phyloP scores from a whole-genome alignment of 2,888 invertebrate species.

The Calephelis perditalis region DNA sequence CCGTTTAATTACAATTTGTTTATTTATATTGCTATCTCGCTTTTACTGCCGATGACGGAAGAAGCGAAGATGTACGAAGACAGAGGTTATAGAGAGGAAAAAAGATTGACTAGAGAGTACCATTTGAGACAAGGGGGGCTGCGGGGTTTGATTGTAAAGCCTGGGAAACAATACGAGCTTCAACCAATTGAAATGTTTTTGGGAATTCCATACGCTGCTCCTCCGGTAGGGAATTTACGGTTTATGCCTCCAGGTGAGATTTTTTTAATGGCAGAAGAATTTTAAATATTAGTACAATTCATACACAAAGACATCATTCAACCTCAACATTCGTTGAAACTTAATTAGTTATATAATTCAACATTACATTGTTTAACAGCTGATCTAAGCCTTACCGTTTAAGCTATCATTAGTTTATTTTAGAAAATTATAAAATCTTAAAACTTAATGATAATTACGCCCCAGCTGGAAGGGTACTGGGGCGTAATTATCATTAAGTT shows the following conservation, averaged over 20 bases:
- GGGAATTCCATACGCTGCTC: slow-evolving; percentile 90
- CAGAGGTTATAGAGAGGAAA: slow-evolving; percentile 54
- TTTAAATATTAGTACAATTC: too few species aligned
- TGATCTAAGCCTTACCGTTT: too few species aligned
- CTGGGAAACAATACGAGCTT: slow-evolving; percentile 79
- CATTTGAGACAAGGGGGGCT: slow-evolving; percentile 82
- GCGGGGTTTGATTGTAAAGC: slow-evolving; percentile 82
- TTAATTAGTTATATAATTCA: too few species aligned
- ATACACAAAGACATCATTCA: too few species aligned
- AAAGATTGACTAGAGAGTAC: slow-evolving; percentile 78
- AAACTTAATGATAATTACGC: too few species aligned
- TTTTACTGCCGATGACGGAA: slow-evolving; percentile 62
- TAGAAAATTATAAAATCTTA: too few species aligned
- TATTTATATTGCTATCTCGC: slow-evolving; percentile 70
- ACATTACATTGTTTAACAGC: too few species aligned
- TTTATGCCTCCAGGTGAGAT: slow-evolving; percentile 89
- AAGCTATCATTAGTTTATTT: too few species aligned
- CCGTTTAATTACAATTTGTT: slow-evolving; percentile 65
- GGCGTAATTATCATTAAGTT: too few species aligned
- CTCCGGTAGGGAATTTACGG: slow-evolving; percentile 84
- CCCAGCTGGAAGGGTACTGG: too few species aligned
- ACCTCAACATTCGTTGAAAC: too few species aligned
- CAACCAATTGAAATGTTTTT: slow-evolving; percentile 85
- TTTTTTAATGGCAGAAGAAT: too few species aligned
- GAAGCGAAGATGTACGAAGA: slow-evolving; percentile 58